A percentile compares a stretch with the other conserved stretches of the same genome.
Conservation (phyloP, 2,797 vertebrate genomes). For the Chloroceryle amazona region DNA sequence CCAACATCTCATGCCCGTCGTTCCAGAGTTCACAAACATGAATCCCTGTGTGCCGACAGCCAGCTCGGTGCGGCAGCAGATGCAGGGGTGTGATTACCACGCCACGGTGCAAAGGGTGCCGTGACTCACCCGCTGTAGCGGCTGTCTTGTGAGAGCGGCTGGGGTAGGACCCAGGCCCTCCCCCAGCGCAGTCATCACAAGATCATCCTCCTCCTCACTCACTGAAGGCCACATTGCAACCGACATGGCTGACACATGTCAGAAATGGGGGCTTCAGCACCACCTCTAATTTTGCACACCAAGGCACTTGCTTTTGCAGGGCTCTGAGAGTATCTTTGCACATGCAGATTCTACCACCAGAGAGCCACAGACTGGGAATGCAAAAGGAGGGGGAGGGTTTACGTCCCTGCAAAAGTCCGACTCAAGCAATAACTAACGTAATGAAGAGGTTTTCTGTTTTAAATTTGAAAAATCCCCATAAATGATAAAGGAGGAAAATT, state of each 20-base stretch:
- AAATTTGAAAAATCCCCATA: constrained; percentile 34
- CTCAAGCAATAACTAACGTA: background rate
- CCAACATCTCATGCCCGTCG: background rate
- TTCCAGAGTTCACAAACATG: background rate
- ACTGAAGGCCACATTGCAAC: background rate
- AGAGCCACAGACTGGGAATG: background rate
- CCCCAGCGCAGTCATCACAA: background rate
- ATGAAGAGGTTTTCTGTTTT: constrained; percentile 30
- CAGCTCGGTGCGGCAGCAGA: background rate
- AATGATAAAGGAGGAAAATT: constrained; percentile 44
- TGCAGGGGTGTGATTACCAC: background rate
- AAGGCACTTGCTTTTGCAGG: background rate
- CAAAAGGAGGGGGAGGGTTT: constrained; percentile 6
- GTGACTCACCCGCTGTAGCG: accelerated
- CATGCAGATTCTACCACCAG: background rate
- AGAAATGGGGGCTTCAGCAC: background rate
- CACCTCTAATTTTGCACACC: background rate
- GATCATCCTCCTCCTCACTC: background rate
- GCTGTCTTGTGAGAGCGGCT: background rate
- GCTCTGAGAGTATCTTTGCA: background rate
- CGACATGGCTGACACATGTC: background rate
- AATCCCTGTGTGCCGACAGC: background rate
- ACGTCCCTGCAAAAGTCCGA: constrained; percentile 22
- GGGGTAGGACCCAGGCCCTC: background rate
- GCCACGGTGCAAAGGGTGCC: accelerated